Evolutionary conservation across 1,140 invertebrate species (phyloP).

Genomic region (Microplitis mediator): DNA sequence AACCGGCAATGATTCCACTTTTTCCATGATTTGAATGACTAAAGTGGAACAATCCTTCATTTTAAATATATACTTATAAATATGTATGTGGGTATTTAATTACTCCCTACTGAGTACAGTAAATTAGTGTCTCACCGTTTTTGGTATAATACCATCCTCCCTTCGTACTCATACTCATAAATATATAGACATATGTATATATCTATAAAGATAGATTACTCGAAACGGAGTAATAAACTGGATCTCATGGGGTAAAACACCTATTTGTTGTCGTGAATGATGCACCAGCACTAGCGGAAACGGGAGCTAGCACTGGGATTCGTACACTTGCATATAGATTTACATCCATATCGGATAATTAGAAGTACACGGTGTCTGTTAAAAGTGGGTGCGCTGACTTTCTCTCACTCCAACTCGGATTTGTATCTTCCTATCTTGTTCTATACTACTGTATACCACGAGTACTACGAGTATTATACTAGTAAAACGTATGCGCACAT

Average conservation of each 20-base stretch:
- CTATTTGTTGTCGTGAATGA: neutral
- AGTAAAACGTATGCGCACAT: slow-evolving; percentile 39
- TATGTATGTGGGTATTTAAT: neutral
- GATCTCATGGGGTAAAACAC: slow-evolving; percentile 1
- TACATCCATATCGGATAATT: neutral
- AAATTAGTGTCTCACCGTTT: no score
- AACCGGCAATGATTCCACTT: neutral
- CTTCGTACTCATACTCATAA: no score
- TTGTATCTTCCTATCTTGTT: neutral
- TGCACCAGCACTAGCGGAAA: no score
- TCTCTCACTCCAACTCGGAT: neutral
- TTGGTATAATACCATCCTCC: no score
- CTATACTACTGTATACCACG: neutral
- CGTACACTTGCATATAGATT: neutral
- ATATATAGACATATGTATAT: no score
- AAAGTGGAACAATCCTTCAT: neutral
- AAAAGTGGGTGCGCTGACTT: neutral
- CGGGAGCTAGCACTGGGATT: neutral
- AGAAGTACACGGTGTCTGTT: slow-evolving; percentile 2
- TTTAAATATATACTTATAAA: no score
- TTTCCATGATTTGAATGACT: slow-evolving; percentile 11
- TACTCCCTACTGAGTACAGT: neutral
- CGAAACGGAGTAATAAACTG: slow-evolving; percentile 6
- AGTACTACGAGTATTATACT: neutral
- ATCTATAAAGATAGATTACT: neutral